Evolutionary conservation across 2,113 vertebrate species (phyloP).

Genomic region (Ramphastos sulfuratus): DNA sequence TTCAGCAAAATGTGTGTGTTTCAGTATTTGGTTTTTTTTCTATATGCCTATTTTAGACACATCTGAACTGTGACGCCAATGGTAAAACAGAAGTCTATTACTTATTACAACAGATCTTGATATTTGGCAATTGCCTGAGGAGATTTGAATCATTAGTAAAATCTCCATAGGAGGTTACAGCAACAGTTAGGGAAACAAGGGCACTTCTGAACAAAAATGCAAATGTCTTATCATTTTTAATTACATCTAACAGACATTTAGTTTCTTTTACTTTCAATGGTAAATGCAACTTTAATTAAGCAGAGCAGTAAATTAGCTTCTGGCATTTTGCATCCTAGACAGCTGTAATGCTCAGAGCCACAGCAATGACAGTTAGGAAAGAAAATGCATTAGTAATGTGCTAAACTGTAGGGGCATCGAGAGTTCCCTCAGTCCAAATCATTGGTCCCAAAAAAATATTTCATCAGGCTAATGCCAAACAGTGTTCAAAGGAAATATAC

Average conservation of each 20-base stretch:
- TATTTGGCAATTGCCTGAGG: neutral
- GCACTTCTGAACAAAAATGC: neutral
- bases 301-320: neutral
- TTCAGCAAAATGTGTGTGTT: neutral
- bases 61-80: neutral
- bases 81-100: neutral
- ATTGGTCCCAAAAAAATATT: neutral
- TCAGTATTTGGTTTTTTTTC: neutral
- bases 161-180: neutral
- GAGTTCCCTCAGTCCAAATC: neutral
- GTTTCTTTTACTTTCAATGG: neutral
- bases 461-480: neutral
- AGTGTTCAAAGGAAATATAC: neutral
- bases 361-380: neutral
- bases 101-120: neutral
- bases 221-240: neutral
- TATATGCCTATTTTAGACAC: neutral
- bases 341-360: neutral
- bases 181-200: neutral
- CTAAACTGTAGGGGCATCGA: neutral
- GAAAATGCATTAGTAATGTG: neutral
- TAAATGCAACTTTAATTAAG: conserved; percentile 10
- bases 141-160: neutral
- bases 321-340: neutral
- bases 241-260: neutral